Percentiles rank a stretch among this genome's conserved stretches.
Evolutionary conservation across 2,113 vertebrate genomes (phyloP).

Genomic region (Sinocyclocheilus grahami): DNA sequence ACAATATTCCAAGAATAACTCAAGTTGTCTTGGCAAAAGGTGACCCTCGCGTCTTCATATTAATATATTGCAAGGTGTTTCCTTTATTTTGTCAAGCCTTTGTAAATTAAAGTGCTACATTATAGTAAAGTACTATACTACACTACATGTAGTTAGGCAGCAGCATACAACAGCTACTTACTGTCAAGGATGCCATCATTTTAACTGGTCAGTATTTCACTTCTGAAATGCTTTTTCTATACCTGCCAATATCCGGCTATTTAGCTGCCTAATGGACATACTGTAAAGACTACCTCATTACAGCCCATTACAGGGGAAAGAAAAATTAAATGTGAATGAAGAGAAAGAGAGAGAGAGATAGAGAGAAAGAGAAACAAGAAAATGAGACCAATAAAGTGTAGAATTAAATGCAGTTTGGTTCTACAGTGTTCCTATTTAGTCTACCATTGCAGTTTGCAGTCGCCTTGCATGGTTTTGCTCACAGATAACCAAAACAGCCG

Average conservation of each 20-base stretch:
- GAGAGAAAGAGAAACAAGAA: not conserved
- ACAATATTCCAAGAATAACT: not conserved
- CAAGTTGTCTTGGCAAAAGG: not conserved
- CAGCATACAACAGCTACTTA: slow-evolving; percentile 54
- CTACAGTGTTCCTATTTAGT: slow-evolving; percentile 1
- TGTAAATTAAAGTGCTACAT: slow-evolving; percentile 32
- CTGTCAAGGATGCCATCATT: slow-evolving; percentile 56
- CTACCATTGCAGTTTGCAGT: slow-evolving; percentile 8
- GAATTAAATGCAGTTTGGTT: slow-evolving; percentile 8
- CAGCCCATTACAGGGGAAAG: slow-evolving; percentile 60
- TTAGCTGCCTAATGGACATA: slow-evolving; percentile 57
- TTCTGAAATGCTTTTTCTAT: slow-evolving; percentile 53
- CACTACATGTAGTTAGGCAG: slow-evolving; percentile 46
- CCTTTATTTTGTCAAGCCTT: not conserved
- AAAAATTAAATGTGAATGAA: slow-evolving; percentile 48
- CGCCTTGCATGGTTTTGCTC: slow-evolving; percentile 13
- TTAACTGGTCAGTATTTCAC: slow-evolving; percentile 58
- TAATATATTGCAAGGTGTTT: not conserved
- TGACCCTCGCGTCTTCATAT: not conserved
- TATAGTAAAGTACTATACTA: slow-evolving; percentile 1
- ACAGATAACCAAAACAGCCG: slow-evolving; percentile 12
- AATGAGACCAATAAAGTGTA: not conserved
- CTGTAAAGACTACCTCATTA: slow-evolving; percentile 63
- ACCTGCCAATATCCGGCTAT: slow-evolving; percentile 63
- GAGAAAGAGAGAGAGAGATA: not conserved